Evolutionary conservation across 2,888 invertebrate genomes (phyloP).

Genomic region (Blera fallax): DNA sequence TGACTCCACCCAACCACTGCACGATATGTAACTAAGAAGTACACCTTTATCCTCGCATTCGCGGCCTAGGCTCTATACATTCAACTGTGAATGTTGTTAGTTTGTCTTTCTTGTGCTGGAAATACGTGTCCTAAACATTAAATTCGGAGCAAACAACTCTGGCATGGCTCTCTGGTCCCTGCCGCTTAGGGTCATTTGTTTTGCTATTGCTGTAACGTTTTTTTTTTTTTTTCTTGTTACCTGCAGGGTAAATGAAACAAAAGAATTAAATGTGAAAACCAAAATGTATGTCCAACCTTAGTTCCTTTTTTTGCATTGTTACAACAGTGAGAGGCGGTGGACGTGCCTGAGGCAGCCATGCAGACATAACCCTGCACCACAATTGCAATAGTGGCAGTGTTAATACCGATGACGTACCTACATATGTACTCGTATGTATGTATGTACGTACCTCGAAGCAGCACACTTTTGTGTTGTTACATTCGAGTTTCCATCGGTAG

Average conservation of each 20-base stretch:
- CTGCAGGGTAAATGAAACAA: constrained; percentile 46
- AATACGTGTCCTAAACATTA: constrained; percentile 63
- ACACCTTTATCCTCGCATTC: constrained; percentile 25
- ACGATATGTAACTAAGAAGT: constrained; percentile 50
- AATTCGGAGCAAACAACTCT: constrained; percentile 64
- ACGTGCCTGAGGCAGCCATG: constrained; percentile 31
- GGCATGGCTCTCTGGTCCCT: constrained; percentile 56
- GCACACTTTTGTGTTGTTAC: constrained; percentile 24
- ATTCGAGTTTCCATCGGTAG: constrained; percentile 13
- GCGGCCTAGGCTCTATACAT: constrained; percentile 30
- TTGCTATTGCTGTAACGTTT: constrained; percentile 40
- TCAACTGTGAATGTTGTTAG: constrained; percentile 12
- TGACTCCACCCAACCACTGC: constrained; percentile 64
- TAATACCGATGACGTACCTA: neutral
- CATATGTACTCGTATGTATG: neutral
- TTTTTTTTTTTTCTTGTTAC: constrained; percentile 13
- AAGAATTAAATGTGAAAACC: constrained; percentile 51
- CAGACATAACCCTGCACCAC: constrained; percentile 27
- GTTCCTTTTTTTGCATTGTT: constrained; percentile 43
- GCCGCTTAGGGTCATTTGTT: constrained; percentile 60
- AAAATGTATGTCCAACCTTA: constrained; percentile 45
- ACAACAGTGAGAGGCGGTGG: constrained; percentile 27
- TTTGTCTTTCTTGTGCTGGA: constrained; percentile 21
- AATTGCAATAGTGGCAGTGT: constrained; percentile 30
- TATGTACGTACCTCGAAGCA: neutral